Percentiles rank a stretch among this genome's conserved stretches.
These are phyloP conservation scores for Sylvilagus bachmani DNA, from an alignment of 2,113 vertebrate genomes.

Conservation along the genomic window DNA sequence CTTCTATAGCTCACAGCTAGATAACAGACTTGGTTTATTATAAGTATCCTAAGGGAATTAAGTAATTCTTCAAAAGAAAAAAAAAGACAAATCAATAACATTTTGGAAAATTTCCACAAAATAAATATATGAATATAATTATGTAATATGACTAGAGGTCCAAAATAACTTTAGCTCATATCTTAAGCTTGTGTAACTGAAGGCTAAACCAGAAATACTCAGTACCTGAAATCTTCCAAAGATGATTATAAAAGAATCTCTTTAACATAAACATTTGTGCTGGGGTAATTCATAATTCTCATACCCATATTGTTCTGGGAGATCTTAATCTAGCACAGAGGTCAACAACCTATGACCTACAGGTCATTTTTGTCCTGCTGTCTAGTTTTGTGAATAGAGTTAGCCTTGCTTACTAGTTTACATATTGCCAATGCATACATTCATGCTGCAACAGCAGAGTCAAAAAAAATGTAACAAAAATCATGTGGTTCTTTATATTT, in stretches of 20 bases:
- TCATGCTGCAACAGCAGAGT: not conserved
- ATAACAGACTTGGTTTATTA: not conserved
- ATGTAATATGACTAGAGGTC: not conserved
- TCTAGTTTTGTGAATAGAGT: not conserved
- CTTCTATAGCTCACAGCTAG: not conserved
- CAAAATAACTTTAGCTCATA: constrained; percentile 1
- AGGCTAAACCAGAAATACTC: not conserved
- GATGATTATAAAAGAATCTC: not conserved
- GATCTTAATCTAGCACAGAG: not conserved
- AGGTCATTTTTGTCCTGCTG: not conserved
- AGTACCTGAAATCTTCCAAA: not conserved
- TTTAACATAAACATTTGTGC: not conserved
- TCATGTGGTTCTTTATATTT: not conserved
- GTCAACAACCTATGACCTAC: not conserved
- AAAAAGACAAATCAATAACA: not conserved
- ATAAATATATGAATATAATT: not conserved
- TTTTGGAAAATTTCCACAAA: not conserved
- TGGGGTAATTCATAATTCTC: not conserved
- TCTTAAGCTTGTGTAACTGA: not conserved
- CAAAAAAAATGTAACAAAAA: not conserved
- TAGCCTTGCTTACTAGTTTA: not conserved
- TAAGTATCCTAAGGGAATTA: not conserved
- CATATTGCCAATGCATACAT: not conserved
- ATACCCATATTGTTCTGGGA: not conserved
- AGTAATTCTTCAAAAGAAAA: not conserved